These are phyloP conservation scores for Sesamia nonagrioides DNA, from an alignment of 1,140 invertebrate genomes.

Conservation along the genomic window DNA sequence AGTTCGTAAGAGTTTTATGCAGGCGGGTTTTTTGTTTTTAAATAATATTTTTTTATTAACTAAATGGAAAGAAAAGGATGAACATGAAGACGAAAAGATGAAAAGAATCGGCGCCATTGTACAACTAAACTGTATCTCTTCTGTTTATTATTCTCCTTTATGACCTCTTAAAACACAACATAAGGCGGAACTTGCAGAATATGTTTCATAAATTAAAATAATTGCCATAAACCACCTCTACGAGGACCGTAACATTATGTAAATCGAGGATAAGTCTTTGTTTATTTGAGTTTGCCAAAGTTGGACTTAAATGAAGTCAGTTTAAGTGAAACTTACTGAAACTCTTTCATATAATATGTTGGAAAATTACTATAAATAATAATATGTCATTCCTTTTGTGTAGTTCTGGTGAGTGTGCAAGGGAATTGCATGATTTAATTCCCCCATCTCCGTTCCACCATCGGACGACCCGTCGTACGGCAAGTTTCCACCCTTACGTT, in stretches of 20 bases:
- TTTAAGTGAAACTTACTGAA: neutral
- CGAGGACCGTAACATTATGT: constrained; percentile 28
- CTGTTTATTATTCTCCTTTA: constrained; percentile 5
- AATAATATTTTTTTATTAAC: too few species aligned
- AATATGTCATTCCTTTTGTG: too few species aligned
- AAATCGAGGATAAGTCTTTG: constrained; percentile 29
- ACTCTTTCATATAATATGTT: neutral
- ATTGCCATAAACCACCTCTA: constrained; percentile 16
- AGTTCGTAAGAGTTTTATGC: too few species aligned
- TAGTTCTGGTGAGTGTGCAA: too few species aligned
- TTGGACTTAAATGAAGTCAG: neutral
- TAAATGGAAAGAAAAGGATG: too few species aligned
- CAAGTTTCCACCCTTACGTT: too few species aligned
- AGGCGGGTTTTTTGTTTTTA: too few species aligned
- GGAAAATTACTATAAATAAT: too few species aligned
- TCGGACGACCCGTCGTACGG: too few species aligned
- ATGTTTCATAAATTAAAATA: constrained; percentile 42
- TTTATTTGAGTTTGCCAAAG: constrained; percentile 10
- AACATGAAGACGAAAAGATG: too few species aligned
- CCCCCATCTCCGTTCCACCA: too few species aligned
- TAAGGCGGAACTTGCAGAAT: constrained; percentile 20
- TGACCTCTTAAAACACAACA: neutral
- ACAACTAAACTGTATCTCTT: neutral
- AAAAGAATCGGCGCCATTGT: neutral
- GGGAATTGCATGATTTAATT: too few species aligned